Conservation (phyloP, 35 echinoderm and acorn worm species). For the Heliocidaris erythrogramma region DNA sequence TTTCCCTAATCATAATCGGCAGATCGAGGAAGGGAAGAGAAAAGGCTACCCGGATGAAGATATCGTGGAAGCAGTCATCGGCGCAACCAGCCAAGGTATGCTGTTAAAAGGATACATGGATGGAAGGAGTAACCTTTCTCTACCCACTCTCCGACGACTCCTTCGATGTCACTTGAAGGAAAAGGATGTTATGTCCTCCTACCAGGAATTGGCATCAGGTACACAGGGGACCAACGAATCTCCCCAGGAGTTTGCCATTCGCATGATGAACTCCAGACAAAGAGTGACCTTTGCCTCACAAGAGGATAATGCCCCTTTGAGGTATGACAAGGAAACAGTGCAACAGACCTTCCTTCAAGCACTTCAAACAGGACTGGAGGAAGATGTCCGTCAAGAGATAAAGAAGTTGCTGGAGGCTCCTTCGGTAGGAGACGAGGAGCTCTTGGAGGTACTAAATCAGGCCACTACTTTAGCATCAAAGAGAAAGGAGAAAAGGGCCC, state of each 20-base stretch:
- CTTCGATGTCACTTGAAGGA: slow-evolving; percentile 52
- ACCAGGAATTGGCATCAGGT: slow-evolving; percentile 35
- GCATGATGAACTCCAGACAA: slow-evolving; percentile 56
- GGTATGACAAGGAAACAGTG: slow-evolving; percentile 23
- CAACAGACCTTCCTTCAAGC: slow-evolving; percentile 54
- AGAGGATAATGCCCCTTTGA: slow-evolving; percentile 34
- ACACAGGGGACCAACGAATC: slow-evolving; percentile 52
- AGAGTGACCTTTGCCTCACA: slow-evolving; percentile 68
- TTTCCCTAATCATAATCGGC: background rate
- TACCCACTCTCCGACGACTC: slow-evolving; percentile 41
- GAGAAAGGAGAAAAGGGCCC: too few relatives aligned
- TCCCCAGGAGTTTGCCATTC: slow-evolving; percentile 49
- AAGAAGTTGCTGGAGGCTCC: background rate
- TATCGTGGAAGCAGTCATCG: background rate
- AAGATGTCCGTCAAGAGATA: slow-evolving; percentile 36
- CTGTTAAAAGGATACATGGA: slow-evolving; percentile 50
- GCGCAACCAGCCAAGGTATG: background rate
- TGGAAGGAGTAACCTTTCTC: slow-evolving; percentile 19
- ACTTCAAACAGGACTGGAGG: slow-evolving; percentile 49
- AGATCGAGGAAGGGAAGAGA: background rate
- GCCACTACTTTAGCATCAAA: background rate
- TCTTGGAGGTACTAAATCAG: slow-evolving; percentile 33
- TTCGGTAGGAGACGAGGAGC: slow-evolving; percentile 29
- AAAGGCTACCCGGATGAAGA: slow-evolving; percentile 34
- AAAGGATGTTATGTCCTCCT: slow-evolving; percentile 54